Percentiles rank a stretch among this genome's conserved stretches.
These are phyloP conservation scores for Willisornis vidua DNA, from an alignment of 2,113 vertebrate genomes.

Conservation along the genomic window DNA sequence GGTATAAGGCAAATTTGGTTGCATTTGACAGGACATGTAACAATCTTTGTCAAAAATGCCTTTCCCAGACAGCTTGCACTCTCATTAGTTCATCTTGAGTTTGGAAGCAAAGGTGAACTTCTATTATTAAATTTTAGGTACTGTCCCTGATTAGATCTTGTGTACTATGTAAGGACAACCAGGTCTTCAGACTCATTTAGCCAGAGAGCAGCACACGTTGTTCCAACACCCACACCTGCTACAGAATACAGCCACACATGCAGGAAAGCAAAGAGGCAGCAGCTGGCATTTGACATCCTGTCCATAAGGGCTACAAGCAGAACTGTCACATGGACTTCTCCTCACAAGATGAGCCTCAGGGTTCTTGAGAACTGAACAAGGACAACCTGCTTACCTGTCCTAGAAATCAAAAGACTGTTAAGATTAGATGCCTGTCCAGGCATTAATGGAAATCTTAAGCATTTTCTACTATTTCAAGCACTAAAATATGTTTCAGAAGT, in stretches of 20 bases:
- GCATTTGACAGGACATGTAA: neutral
- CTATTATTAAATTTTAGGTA: neutral
- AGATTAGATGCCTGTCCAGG: neutral
- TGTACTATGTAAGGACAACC: neutral
- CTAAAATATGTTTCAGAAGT: neutral
- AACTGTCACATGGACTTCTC: neutral
- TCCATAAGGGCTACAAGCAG: neutral
- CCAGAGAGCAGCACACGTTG: neutral
- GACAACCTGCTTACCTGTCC: neutral
- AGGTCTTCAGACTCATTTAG: neutral
- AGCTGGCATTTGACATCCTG: neutral
- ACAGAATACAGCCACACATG: rapidly evolving
- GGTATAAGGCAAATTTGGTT: neutral
- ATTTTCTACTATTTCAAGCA: neutral
- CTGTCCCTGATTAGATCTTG: neutral
- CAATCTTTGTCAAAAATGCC: neutral
- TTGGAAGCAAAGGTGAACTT: neutral
- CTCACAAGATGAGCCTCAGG: neutral
- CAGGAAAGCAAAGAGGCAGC: neutral
- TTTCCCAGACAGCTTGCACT: neutral
- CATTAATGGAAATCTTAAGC: neutral
- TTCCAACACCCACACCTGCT: neutral
- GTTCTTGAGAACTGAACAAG: neutral
- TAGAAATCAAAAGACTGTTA: neutral
- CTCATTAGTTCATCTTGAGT: neutral